Evolutionary conservation across 2,113 vertebrate species (phyloP).

Genomic region (Ophiodon elongatus): DNA sequence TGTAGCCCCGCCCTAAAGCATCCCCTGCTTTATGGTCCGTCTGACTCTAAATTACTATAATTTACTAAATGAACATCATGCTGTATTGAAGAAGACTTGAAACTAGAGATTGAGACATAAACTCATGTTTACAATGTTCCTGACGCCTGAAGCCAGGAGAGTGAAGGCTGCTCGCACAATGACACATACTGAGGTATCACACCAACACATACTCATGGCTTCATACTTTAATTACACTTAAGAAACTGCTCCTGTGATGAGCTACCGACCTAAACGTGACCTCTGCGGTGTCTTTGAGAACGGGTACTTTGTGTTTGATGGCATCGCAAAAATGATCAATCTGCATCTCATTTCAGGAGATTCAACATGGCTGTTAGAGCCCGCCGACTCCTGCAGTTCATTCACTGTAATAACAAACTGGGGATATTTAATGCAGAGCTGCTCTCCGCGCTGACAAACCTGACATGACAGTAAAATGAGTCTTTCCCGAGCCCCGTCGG

Average conservation of each 20-base stretch:
- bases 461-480: constrained; percentile 78
- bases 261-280: background rate
- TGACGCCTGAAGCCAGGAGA: background rate
- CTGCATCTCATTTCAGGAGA: constrained; percentile 30
- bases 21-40: too few species aligned
- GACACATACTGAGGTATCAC: too few species aligned
- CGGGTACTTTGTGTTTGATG: background rate
- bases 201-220: background rate
- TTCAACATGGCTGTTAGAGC: constrained; percentile 14
- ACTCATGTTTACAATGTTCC: too few species aligned
- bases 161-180: background rate
- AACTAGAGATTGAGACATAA: too few species aligned
- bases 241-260: too few species aligned
- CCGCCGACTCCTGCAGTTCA: background rate
- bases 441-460: constrained; percentile 71
- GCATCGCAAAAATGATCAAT: constrained; percentile 5
- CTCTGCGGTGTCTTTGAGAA: background rate
- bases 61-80: too few species aligned
- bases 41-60: too few species aligned
- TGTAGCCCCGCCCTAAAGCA: too few species aligned
- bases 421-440: constrained; percentile 60
- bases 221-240: background rate
- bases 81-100: too few species aligned
- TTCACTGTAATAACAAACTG: constrained; percentile 44
- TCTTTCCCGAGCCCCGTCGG: constrained; percentile 64